Evolutionary conservation across 2,888 invertebrate species (phyloP).

Genomic region (Carabus problematicus): DNA sequence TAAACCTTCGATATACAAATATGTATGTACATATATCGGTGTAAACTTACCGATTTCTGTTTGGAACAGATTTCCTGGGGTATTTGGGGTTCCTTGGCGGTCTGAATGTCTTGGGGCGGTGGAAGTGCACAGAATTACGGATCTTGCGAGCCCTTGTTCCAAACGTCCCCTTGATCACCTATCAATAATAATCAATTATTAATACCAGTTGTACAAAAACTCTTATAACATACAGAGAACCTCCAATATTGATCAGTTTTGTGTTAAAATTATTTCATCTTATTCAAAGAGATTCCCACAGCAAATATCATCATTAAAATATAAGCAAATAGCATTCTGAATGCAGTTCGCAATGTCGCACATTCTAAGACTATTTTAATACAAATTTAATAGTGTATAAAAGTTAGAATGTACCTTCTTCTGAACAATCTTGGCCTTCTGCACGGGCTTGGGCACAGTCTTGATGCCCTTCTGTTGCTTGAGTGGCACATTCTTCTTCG

Average conservation of each 20-base stretch:
- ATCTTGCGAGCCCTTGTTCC: conserved; percentile 89
- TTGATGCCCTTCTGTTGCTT: conserved; percentile 66
- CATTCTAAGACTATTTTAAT: conserved; percentile 21
- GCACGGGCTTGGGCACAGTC: conserved; percentile 64
- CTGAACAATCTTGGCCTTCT: conserved; percentile 85
- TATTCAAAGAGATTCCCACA: conserved; percentile 66
- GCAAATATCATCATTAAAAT: conserved; percentile 57
- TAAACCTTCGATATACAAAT: background rate
- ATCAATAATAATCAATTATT: conserved; percentile 49
- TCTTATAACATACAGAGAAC: conserved; percentile 27
- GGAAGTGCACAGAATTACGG: conserved; percentile 95
- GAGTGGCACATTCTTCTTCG: conserved; percentile 64
- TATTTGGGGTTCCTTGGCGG: conserved; percentile 93
- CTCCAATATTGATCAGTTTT: conserved; percentile 50
- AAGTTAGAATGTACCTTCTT: conserved; percentile 71
- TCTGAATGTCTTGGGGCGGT: conserved; percentile 90
- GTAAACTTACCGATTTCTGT: conserved; percentile 80
- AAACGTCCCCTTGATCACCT: conserved; percentile 91
- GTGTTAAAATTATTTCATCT: conserved; percentile 53
- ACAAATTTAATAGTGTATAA: conserved; percentile 21
- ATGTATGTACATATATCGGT: background rate
- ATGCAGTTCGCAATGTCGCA: background rate
- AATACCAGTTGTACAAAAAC: conserved; percentile 30
- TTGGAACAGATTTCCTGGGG: conserved; percentile 92
- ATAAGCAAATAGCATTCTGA: background rate